Percentiles rank a stretch among this genome's conserved stretches.
phyloP scores from a whole-genome alignment of 2,113 vertebrate genomes.

The Phylloscopus trochiloides region DNA sequence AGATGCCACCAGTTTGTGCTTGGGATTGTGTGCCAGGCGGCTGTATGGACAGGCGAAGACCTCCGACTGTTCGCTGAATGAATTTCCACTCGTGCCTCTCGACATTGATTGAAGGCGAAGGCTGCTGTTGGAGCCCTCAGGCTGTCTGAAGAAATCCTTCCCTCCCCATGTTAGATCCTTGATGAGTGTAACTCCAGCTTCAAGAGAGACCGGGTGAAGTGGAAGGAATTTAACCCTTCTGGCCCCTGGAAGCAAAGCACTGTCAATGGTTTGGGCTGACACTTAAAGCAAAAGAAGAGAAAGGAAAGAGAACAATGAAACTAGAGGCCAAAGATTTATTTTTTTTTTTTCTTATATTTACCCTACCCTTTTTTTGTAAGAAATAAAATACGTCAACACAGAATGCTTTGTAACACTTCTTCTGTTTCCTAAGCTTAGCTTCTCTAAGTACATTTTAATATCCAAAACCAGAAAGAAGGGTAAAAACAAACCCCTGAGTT shows the following conservation, averaged over 20 bases:
- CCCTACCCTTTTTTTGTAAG: not conserved
- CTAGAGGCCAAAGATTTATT: not conserved
- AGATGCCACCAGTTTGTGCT: conserved; percentile 54
- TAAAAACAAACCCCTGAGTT: not conserved
- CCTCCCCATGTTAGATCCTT: conserved; percentile 52
- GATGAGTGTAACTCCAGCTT: conserved; percentile 61
- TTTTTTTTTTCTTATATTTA: fast-evolving
- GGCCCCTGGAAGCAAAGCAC: not conserved
- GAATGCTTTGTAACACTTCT: fast-evolving
- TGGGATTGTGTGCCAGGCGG: conserved; percentile 58
- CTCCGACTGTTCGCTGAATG: conserved; percentile 70
- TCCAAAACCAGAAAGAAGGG: not conserved
- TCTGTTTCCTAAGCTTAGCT: not conserved
- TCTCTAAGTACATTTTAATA: not conserved
- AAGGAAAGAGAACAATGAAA: not conserved
- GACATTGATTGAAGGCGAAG: conserved; percentile 73
- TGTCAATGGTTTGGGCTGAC: not conserved
- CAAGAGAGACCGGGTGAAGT: not conserved
- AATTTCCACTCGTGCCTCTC: conserved; percentile 69
- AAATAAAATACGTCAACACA: not conserved
- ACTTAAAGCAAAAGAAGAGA: not conserved
- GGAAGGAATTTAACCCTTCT: conserved; percentile 30
- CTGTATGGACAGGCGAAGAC: conserved; percentile 60
- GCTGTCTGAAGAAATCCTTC: conserved; percentile 67
- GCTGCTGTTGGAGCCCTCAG: conserved; percentile 64